A percentile compares a stretch with the other conserved stretches of the same genome.
These are phyloP conservation scores for Bombus terrestris DNA, from an alignment of 1,140 invertebrate genomes.

Conservation along the genomic window DNA sequence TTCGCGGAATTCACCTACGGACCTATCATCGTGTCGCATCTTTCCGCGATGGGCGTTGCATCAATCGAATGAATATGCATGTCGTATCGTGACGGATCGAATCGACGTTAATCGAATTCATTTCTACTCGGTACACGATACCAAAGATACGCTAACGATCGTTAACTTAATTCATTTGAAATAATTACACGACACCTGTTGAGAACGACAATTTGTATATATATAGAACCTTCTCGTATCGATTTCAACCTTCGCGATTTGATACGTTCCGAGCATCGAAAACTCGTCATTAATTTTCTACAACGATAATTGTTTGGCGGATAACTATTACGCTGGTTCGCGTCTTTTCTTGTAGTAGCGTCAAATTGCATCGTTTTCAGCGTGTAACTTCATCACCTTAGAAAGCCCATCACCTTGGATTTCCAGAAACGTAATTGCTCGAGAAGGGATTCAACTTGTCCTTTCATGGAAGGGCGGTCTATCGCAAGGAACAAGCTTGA, in stretches of 20 bases:
- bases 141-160: too few species aligned
- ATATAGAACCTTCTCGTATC: too few species aligned
- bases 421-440: slow-evolving; percentile 60
- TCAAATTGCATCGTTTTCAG: slow-evolving; percentile 3
- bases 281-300: too few species aligned
- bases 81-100: not conserved
- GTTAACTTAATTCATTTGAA: not conserved
- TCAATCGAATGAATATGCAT: slow-evolving; percentile 6
- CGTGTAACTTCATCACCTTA: slow-evolving; percentile 21
- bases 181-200: slow-evolving; percentile 21
- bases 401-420: slow-evolving; percentile 25
- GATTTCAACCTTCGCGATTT: too few species aligned
- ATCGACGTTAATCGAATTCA: not conserved
- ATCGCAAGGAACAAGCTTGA: slow-evolving; percentile 50
- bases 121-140: not conserved
- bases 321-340: not conserved
- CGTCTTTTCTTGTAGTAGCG: not conserved
- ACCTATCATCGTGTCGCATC: not conserved
- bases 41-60: not conserved
- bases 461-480: slow-evolving; percentile 54
- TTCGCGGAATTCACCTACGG: not conserved
- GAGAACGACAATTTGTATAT: not conserved
- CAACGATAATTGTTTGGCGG: too few species aligned
- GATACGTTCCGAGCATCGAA: too few species aligned
- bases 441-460: slow-evolving; percentile 57